Evolutionary conservation across 2,888 invertebrate species (phyloP).

Genomic region (Agrotis clavis): DNA sequence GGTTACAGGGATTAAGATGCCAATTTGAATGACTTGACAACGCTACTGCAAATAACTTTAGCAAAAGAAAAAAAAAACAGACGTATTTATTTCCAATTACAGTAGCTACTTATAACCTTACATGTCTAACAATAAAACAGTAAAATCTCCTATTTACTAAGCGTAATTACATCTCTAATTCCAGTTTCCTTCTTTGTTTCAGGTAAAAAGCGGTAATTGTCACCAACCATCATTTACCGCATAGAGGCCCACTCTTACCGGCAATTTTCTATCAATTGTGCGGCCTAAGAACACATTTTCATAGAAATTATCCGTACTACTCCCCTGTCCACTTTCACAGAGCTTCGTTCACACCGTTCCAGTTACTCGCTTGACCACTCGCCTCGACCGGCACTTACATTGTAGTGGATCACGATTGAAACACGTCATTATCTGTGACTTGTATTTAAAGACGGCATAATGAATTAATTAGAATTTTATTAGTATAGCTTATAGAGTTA

Average conservation of each 20-base stretch:
- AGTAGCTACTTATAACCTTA: neutral
- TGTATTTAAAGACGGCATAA: conserved; percentile 59
- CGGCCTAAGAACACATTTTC: conserved; percentile 73
- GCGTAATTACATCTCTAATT: conserved; percentile 30
- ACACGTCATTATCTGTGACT: conserved; percentile 56
- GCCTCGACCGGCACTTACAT: conserved; percentile 54
- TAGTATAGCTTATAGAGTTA: conserved; percentile 39
- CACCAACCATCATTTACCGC: conserved; percentile 6
- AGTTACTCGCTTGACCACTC: conserved; percentile 69
- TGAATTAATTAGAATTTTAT: conserved; percentile 66
- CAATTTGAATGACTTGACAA: conserved; percentile 28
- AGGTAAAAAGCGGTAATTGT: conserved; percentile 51
- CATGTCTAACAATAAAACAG: conserved; percentile 2
- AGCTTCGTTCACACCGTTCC: conserved; percentile 69
- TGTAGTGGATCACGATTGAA: conserved; percentile 58
- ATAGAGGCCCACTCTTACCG: conserved; percentile 20
- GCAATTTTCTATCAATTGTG: conserved; percentile 80
- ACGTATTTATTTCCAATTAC: neutral
- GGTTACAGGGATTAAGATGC: conserved; percentile 21
- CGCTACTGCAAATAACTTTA: conserved; percentile 21
- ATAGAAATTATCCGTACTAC: conserved; percentile 75
- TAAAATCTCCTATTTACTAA: neutral
- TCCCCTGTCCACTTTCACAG: conserved; percentile 77
- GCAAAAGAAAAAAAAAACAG: neutral
- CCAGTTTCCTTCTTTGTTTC: conserved; percentile 51